phyloP scores from a whole-genome alignment of 92 coral and sea anemone genomes.

The Phenganax marumi region DNA sequence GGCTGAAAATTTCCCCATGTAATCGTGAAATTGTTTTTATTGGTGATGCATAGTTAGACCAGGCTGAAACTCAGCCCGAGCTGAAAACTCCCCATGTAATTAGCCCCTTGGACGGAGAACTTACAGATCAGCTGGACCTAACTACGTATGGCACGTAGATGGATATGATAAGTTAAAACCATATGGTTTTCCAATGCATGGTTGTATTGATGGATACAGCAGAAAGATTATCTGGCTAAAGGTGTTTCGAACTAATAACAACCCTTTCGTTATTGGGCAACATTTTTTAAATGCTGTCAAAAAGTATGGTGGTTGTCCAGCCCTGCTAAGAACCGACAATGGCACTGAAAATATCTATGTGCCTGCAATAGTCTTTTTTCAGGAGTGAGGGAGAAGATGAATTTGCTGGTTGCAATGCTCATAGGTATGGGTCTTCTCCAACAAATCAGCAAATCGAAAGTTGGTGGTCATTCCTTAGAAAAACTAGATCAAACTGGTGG shows the following conservation, averaged over 20 bases:
- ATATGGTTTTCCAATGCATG: constrained; percentile 9
- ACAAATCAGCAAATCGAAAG: constrained; percentile 30
- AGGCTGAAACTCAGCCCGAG: no score
- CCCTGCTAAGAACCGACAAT: constrained; percentile 32
- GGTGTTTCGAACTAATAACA: constrained; percentile 6
- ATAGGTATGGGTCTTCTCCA: constrained; percentile 33
- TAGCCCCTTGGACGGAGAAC: constrained; percentile 7
- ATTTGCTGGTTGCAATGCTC: constrained; percentile 26
- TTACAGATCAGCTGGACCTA: constrained; percentile 14
- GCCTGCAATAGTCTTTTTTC: constrained; percentile 12
- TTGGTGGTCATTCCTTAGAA: constrained; percentile 27
- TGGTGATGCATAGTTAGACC: no score
- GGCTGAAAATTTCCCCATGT: no score
- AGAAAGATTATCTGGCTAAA: constrained; percentile 16
- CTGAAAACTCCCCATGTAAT: no score
- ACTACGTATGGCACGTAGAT: constrained; percentile 5
- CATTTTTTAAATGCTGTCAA: constrained; percentile 12
- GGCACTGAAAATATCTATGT: constrained; percentile 17
- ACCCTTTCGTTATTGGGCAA: constrained; percentile 7
- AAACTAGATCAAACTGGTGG: constrained; percentile 17
- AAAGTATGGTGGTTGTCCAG: constrained; percentile 28
- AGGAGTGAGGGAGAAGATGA: neutral
- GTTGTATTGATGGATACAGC: constrained; percentile 26
- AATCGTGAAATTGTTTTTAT: no score
- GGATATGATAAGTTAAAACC: constrained; percentile 19